Evolutionary conservation across 2,113 vertebrate genomes (phyloP).

Genomic region (Sphyrna mokarran): DNA sequence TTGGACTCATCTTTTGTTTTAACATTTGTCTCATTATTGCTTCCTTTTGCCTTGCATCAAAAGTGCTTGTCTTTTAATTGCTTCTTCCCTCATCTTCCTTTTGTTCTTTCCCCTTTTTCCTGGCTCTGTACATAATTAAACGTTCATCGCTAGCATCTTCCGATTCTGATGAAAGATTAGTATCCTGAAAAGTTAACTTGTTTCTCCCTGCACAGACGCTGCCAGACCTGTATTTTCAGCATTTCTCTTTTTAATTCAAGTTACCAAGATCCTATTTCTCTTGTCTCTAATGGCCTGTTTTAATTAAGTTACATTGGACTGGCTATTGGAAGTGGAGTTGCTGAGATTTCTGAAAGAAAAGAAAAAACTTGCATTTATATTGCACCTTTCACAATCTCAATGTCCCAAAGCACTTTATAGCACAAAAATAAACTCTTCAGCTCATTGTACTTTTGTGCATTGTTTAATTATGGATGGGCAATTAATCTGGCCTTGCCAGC

Average conservation of each 20-base stretch:
- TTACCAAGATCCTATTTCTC: background rate
- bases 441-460: background rate
- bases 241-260: background rate
- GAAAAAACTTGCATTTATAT: background rate
- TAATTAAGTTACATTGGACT: background rate
- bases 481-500: background rate
- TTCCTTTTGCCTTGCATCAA: background rate
- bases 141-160: constrained; percentile 5
- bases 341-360: background rate
- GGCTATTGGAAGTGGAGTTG: background rate
- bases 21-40: background rate
- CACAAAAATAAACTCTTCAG: background rate
- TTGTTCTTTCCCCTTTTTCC: background rate
- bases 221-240: background rate
- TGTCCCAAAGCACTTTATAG: background rate
- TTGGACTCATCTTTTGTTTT: background rate
- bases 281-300: background rate
- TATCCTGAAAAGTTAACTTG: background rate
- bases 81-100: constrained; percentile 10
- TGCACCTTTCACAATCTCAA: background rate
- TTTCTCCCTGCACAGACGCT: background rate
- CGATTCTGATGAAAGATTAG: background rate
- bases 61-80: background rate
- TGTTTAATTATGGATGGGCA: background rate
- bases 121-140: background rate